phyloP scores from a whole-genome alignment of 2,888 invertebrate genomes.

The Litoditis marina region DNA sequence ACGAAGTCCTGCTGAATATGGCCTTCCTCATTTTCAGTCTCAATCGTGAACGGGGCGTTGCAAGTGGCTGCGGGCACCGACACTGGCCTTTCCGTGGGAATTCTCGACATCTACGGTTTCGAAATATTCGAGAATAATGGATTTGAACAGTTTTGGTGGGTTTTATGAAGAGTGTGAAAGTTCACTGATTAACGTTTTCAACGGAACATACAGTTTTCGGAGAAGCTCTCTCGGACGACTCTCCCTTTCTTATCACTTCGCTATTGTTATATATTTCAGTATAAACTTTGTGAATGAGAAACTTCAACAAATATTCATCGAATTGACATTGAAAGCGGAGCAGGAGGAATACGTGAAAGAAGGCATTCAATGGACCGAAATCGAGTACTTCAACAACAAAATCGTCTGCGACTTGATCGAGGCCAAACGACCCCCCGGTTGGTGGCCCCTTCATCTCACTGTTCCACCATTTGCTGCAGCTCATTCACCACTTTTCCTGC shows the following conservation, averaged over 20 bases:
- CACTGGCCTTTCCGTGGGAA: slow-evolving; percentile 67
- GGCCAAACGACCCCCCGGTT: slow-evolving; percentile 68
- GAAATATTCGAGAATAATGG: slow-evolving; percentile 73
- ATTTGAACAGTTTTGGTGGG: slow-evolving; percentile 70
- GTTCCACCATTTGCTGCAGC: no score
- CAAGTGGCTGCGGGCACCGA: slow-evolving; percentile 49
- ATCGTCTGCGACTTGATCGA: slow-evolving; percentile 73
- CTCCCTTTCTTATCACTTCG: not conserved
- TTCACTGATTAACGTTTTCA: no score
- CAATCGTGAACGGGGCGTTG: slow-evolving; percentile 70
- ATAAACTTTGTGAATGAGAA: slow-evolving; percentile 75
- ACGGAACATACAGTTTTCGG: no score
- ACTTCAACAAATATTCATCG: slow-evolving; percentile 74
- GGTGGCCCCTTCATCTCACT: no score
- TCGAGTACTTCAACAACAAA: slow-evolving; percentile 74
- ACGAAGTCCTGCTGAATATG: no score
- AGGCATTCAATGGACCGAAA: slow-evolving; percentile 72
- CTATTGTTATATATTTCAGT: slow-evolving; percentile 62
- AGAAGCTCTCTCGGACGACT: not conserved
- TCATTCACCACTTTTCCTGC: not conserved
- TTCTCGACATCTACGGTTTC: slow-evolving; percentile 74
- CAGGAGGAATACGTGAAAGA: slow-evolving; percentile 70
- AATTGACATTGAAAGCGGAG: slow-evolving; percentile 72
- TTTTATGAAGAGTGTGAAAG: no score
- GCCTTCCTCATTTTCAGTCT: slow-evolving; percentile 64